Conservation (phyloP, 2,797 vertebrate species). For the Crenichthys baileyi region DNA sequence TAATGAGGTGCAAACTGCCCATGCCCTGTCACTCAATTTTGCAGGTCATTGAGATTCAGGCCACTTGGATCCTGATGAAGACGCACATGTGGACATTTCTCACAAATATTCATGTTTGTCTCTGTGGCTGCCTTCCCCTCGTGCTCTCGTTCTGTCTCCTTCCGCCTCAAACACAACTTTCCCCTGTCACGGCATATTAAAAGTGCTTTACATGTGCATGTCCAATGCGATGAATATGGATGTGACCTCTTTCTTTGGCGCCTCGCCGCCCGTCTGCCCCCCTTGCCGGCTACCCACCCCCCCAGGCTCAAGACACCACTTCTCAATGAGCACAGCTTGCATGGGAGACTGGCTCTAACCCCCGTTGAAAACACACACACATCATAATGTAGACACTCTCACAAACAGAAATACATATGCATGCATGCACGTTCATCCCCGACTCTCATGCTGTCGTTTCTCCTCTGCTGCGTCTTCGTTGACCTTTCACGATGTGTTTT, state of each 20-base stretch:
- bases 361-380: constrained; percentile 40
- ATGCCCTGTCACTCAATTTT: constrained; percentile 26
- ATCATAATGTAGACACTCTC: constrained; percentile 36
- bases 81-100: constrained; percentile 67
- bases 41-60: constrained; percentile 46
- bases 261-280: constrained; percentile 82
- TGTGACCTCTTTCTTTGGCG: constrained; percentile 97
- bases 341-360: constrained; percentile 82
- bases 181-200: constrained; percentile 97
- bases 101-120: constrained; percentile 64
- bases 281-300: constrained; percentile 82
- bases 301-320: constrained; percentile 87
- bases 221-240: constrained; percentile 99
- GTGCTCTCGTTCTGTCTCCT: constrained; percentile 76
- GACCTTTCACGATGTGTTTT: constrained; percentile 83
- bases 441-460: constrained; percentile 50
- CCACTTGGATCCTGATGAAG: constrained; percentile 38
- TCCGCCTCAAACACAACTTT: constrained; percentile 83
- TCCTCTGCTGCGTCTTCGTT: constrained; percentile 56
- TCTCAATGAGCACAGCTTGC: constrained; percentile 95
- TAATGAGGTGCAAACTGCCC: not conserved
- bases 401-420: constrained; percentile 14
- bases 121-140: constrained; percentile 56
- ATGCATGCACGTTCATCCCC: constrained; percentile 18
- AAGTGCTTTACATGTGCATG: constrained; percentile 96